Base-by-base conservation (phyloP, 2,113 vertebrate genomes). In the Galeopterus variegatus region DNA sequence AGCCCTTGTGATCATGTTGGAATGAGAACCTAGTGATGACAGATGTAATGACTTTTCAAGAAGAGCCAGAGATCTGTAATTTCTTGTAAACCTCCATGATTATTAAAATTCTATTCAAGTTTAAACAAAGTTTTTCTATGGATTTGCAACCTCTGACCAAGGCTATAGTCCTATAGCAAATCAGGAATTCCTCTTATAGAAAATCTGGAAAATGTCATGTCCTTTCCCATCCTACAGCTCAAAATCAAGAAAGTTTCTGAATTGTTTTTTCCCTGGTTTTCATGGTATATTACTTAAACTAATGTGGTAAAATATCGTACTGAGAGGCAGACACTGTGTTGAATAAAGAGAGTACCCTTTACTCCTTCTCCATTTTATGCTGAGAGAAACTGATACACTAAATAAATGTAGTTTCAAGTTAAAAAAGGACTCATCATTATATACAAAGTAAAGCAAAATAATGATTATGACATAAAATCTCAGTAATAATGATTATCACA, bases 81-180 rank as follows among this genome's bases (percentile, higher is more conserved):
- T 60, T 90, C 9, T 70, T 90, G 19, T 58, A 58, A 93, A 84
- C 6, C 85, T 93, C 75, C 26, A 48, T 67, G 81, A 58, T 79
- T 60, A 93, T 70, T 93, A 80, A 88, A 97, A 94, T 85, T 48
- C 17, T 64, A 5, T 91, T 70, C 11, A 88, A 45, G 26, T 84
- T 56, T 21, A 90, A 75, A 76, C 50, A 70, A 94, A 95, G 36
- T 56, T 56, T 62, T 72, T 90, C 56, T 79, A 26, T 75, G 21
- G 36, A 76, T 79, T 65, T 67, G 45, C 5, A 90, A 36, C 8
- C 41, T 41, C 4, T 19, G 6, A 67, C 21, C 14, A 72, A 58
- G 41, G 24, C 33, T 84, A 54, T 18, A 18, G 24, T 72, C 33
- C 18, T 86, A 2, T 52, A 36, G 70, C 3, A 88, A 84, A 95